Evolutionary conservation across 2,113 vertebrate species (phyloP).

Genomic region (Salvelinus sp.): DNA sequence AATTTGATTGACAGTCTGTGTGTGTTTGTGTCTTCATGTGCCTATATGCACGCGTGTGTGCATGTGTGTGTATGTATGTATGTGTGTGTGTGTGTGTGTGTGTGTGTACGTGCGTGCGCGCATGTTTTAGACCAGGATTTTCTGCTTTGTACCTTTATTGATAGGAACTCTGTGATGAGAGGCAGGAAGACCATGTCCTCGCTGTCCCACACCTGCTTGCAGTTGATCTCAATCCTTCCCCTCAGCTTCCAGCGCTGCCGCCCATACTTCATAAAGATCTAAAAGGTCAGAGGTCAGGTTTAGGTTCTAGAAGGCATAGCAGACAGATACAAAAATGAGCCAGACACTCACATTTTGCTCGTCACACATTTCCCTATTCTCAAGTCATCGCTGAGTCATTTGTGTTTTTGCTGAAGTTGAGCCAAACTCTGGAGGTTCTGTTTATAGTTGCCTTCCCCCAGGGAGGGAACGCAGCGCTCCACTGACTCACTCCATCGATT

Average conservation of each 20-base stretch:
- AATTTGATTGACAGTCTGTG: too few relatives aligned
- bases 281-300: conserved; percentile 22
- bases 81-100: not conserved
- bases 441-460: too few relatives aligned
- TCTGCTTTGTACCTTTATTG: conserved; percentile 84
- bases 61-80: not conserved
- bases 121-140: not conserved
- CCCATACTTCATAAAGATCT: conserved; percentile 96
- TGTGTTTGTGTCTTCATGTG: not conserved
- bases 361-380: too few relatives aligned
- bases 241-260: conserved; percentile 94
- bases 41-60: not conserved
- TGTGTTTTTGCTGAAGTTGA: too few relatives aligned
- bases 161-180: conserved; percentile 91
- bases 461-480: too few relatives aligned
- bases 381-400: too few relatives aligned
- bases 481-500: too few relatives aligned
- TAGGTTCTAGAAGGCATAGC: not conserved
- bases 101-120: not conserved
- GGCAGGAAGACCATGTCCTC: conserved; percentile 93
- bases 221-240: conserved; percentile 90
- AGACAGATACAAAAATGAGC: conserved; percentile 6
- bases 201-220: conserved; percentile 95
- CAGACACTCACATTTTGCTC: not conserved
- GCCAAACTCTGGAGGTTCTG: too few relatives aligned